phyloP scores from a whole-genome alignment of 2,797 vertebrate genomes.

The Zalophus californianus region DNA sequence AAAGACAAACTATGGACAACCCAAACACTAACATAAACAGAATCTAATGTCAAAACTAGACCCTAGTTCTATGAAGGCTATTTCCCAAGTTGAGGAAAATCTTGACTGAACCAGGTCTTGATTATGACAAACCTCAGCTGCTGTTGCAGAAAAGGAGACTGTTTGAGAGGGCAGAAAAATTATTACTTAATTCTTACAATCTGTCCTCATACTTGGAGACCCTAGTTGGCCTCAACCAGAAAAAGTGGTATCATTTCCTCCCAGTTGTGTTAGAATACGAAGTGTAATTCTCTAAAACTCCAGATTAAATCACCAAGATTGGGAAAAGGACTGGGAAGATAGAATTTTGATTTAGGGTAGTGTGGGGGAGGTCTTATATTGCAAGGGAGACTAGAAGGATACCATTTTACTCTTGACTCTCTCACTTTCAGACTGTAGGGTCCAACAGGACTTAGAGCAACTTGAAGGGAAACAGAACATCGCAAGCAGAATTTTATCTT shows the following conservation, averaged over 20 bases:
- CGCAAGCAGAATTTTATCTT: constrained; percentile 42
- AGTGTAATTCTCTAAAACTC: not conserved
- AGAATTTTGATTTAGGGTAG: not conserved
- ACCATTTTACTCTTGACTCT: not conserved
- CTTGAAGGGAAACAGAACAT: constrained; percentile 29
- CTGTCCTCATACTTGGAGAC: not conserved
- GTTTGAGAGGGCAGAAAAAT: not conserved
- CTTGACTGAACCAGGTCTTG: not conserved
- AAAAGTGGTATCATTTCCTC: not conserved
- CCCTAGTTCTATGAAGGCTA: not conserved
- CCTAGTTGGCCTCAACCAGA: not conserved
- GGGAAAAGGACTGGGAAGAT: not conserved
- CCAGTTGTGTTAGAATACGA: not conserved
- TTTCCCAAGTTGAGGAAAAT: not conserved
- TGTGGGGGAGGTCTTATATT: not conserved
- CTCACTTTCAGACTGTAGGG: not conserved
- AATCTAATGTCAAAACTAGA: not conserved
- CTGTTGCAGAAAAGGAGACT: not conserved
- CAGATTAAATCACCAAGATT: not conserved
- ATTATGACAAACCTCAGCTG: not conserved
- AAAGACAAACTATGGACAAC: not conserved
- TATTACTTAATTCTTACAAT: not conserved
- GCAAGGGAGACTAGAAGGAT: not conserved
- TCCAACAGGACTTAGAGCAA: constrained; percentile 9
- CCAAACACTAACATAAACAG: not conserved